phyloP scores from a whole-genome alignment of 2,113 vertebrate genomes.

The Martes martes region DNA sequence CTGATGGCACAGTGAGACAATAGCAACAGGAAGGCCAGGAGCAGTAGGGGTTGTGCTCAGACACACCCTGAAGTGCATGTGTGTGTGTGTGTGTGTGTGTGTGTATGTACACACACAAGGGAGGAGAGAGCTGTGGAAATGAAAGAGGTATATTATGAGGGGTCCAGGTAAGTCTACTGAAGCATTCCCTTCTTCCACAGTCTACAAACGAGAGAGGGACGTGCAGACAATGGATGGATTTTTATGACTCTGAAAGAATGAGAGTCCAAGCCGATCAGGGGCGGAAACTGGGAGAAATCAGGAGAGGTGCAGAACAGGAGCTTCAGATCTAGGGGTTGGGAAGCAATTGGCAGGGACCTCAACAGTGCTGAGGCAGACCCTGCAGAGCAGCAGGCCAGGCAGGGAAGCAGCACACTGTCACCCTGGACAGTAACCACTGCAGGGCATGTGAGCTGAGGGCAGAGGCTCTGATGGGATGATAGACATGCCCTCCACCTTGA shows the following conservation, averaged over 20 bases:
- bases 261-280: neutral
- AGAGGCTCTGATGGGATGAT: neutral
- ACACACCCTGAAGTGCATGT: neutral
- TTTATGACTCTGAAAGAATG: neutral
- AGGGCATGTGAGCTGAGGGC: neutral
- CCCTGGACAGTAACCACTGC: neutral
- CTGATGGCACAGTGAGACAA: neutral
- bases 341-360: neutral
- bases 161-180: neutral
- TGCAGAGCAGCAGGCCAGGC: too few relatives aligned
- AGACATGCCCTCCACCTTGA: neutral
- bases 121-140: neutral
- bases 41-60: neutral
- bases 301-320: neutral
- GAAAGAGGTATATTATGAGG: neutral
- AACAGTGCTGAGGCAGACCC: neutral
- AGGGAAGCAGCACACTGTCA: rapidly evolving
- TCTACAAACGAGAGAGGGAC: neutral
- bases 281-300: neutral
- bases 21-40: neutral
- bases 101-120: neutral
- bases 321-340: neutral
- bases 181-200: neutral
- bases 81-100: neutral
- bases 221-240: neutral